Base-by-base conservation (phyloP, 2,797 vertebrate species). In the Eidolon dupreanum region DNA sequence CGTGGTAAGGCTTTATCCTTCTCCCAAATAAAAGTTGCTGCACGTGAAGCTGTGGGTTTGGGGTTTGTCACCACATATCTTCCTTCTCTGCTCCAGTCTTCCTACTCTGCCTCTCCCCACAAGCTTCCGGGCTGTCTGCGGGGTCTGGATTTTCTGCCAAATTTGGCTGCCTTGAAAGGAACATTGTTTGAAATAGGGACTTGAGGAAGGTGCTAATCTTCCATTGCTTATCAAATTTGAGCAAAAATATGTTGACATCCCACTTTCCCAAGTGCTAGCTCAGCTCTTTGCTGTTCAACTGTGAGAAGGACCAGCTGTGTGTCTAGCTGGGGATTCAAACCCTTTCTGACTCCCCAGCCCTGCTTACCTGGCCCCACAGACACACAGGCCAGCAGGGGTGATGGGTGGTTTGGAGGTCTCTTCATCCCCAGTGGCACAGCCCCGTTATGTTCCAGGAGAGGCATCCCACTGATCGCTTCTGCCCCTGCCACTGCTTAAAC, bases 121-220 rank as follows among this genome's bases (percentile, higher is more conserved):
- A 59, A 84, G 90, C 96, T 96, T 95, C 95, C 93, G 74, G 92
- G 90, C 96, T 68, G 95, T 97, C 96, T 98, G 88, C 95, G 96
- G 95, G 86, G 66, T 79, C 83, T 96, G 96, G 75, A n/a, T 90
- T 98, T 96, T 97, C 97, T 95, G 94, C 93, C 97, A 93, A 65
- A 49, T 95, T 98, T 97, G 97, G 97, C 97, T 96, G 3, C 0
- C 86, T 97, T 96, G 97, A 97, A 97, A 97, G 95, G 88, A 97
- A 90, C 94, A 93, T 97, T 98, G 93, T 96, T 96, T 8, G 10
- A 70, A 92, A 88, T 10, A 87, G 77, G 88, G 93, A 55, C 95
- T 97, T 94, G 95, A 97, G 94, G 95, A 97, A 98, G 97, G 97
- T 96, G 85, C 90, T 98, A 95, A 94, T 96, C 96, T 81, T 93